A percentile compares a stretch with the other conserved stretches of the same genome.
phyloP scores from a whole-genome alignment of 2,797 vertebrate genomes.

The Synanceia verrucosa region DNA sequence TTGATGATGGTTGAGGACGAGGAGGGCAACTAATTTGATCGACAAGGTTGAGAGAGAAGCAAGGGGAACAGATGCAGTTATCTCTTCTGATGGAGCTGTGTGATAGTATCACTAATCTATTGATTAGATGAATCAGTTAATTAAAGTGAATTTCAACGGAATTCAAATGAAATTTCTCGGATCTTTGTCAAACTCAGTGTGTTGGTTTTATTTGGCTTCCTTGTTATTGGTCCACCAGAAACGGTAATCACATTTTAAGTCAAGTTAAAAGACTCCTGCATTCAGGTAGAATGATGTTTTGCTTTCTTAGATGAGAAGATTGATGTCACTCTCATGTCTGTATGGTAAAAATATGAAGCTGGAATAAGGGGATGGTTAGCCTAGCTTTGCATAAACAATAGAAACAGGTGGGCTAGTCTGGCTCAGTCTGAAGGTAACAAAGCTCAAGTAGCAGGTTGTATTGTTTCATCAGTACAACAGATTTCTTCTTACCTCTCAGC shows the following conservation, averaged over 20 bases:
- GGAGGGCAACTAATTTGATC: slow-evolving; percentile 62
- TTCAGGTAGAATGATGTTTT: background rate
- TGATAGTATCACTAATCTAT: slow-evolving; percentile 44
- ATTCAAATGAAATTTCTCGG: slow-evolving; percentile 30
- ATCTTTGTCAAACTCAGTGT: slow-evolving; percentile 20
- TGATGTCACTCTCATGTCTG: background rate
- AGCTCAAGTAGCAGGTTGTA: background rate
- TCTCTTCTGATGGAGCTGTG: slow-evolving; percentile 37
- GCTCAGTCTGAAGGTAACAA: background rate
- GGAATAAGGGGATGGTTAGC: background rate
- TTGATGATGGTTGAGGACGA: slow-evolving; percentile 46
- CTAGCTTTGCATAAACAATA: background rate
- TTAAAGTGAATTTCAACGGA: slow-evolving; percentile 42
- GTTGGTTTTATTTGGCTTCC: slow-evolving; percentile 1
- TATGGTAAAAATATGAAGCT: background rate
- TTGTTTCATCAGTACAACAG: background rate
- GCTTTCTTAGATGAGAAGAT: background rate
- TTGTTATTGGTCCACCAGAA: background rate
- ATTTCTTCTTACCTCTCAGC: no score
- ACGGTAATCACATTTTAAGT: background rate
- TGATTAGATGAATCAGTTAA: slow-evolving; percentile 45
- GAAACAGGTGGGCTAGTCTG: background rate
- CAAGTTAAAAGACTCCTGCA: background rate
- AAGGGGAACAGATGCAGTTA: slow-evolving; percentile 38
- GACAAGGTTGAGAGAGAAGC: slow-evolving; percentile 35